Conservation (phyloP, 1,140 invertebrate species). For the Probaryconus sp. region DNA sequence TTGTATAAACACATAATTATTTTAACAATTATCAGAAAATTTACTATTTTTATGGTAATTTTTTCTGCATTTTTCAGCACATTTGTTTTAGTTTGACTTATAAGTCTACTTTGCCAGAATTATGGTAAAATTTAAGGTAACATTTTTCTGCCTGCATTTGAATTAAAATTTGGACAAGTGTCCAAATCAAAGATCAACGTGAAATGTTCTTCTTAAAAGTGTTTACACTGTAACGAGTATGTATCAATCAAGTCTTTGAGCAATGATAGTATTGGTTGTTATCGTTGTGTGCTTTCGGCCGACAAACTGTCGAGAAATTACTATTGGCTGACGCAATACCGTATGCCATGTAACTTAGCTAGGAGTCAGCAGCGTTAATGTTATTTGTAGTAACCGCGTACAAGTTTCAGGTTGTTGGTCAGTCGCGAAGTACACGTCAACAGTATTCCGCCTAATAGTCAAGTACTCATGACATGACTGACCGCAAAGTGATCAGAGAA, state of each 20-base stretch:
- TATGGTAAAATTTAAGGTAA: no score
- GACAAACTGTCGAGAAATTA: slow-evolving; percentile 72
- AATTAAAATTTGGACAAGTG: no score
- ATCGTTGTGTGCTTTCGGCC: slow-evolving; percentile 51
- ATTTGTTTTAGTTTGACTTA: no score
- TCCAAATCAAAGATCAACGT: not conserved
- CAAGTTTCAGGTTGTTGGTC: slow-evolving; percentile 66
- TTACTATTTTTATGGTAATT: no score
- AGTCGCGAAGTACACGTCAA: slow-evolving; percentile 64
- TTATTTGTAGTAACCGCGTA: slow-evolving; percentile 71
- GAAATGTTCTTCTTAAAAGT: not conserved
- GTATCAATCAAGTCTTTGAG: slow-evolving; percentile 42
- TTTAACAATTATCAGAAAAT: no score
- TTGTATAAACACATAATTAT: no score
- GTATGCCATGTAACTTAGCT: no score
- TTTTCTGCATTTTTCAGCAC: no score
- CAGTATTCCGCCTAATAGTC: slow-evolving; percentile 70
- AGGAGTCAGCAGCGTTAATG: slow-evolving; percentile 67
- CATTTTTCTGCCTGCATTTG: no score
- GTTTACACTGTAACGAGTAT: slow-evolving; percentile 42
- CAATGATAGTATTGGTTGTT: slow-evolving; percentile 59
- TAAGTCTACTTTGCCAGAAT: no score
- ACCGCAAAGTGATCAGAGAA: slow-evolving; percentile 73
- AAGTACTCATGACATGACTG: slow-evolving; percentile 69
- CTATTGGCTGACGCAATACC: slow-evolving; percentile 59